A percentile compares a stretch with the other conserved stretches of the same genome.
Evolutionary conservation across 2,888 invertebrate genomes (phyloP).

Genomic region (Girardia tigrina): DNA sequence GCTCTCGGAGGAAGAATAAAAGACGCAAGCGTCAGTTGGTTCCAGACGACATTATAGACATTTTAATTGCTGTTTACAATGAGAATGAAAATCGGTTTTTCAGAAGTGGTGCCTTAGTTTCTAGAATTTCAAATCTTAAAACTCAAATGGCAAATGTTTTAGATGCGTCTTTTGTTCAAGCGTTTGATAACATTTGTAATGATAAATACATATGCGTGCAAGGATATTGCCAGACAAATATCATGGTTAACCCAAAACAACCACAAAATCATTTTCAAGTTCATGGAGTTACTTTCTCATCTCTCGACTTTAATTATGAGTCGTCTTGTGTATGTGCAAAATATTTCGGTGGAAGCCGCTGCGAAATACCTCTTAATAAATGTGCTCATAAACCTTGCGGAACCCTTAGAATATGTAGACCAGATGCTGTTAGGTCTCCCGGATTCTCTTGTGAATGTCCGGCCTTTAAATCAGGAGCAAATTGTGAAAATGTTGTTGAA

Average conservation of each 20-base stretch:
- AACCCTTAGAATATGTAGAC: neutral
- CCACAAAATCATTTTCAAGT: neutral
- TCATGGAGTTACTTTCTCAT: neutral
- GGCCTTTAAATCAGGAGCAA: neutral
- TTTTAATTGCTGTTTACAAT: neutral
- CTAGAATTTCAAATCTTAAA: neutral
- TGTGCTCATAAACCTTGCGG: constrained; percentile 12
- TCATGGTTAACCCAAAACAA: neutral
- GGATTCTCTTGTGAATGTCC: neutral
- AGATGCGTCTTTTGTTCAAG: neutral
- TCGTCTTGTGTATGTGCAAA: neutral
- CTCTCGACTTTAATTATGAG: neutral
- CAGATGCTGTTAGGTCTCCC: neutral
- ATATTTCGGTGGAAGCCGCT: neutral
- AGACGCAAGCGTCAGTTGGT: neutral
- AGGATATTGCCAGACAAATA: neutral
- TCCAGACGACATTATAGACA: neutral
- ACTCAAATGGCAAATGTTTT: neutral
- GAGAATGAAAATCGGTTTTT: neutral
- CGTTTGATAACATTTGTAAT: neutral
- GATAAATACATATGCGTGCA: neutral
- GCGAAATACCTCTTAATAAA: neutral
- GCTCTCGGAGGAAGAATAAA: neutral
- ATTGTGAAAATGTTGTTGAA: neutral
- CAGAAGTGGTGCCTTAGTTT: constrained; percentile 15